Percentiles rank a stretch among this genome's conserved stretches.
phyloP scores from a whole-genome alignment of 2,113 vertebrate species.

The Peromyscus polionotus region DNA sequence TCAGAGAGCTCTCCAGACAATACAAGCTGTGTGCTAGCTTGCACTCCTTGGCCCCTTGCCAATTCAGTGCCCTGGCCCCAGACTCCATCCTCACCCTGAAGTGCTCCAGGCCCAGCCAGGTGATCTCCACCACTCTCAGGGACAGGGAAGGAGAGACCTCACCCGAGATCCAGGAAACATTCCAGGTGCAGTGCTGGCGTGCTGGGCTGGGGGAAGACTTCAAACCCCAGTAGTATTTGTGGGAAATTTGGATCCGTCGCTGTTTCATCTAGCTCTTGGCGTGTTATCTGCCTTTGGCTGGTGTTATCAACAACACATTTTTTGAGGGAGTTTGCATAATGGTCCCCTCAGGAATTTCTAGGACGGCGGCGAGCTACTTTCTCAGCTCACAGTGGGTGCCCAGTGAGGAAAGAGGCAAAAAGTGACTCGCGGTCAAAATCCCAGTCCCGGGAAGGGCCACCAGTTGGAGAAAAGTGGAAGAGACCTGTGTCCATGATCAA shows the following conservation, averaged over 20 bases:
- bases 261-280: slow-evolving; percentile 67
- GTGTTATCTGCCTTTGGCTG: slow-evolving; percentile 77
- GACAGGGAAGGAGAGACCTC: not conserved
- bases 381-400: not conserved
- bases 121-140: slow-evolving; percentile 10
- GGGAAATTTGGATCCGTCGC: slow-evolving; percentile 80
- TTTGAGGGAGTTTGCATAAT: slow-evolving; percentile 79
- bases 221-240: slow-evolving; percentile 76
- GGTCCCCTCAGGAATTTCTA: slow-evolving; percentile 48
- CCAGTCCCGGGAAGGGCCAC: not conserved
- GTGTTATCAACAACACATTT: slow-evolving; percentile 82
- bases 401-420: not conserved
- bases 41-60: not conserved
- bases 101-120: not conserved
- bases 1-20: slow-evolving; percentile 7
- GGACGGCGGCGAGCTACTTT: slow-evolving; percentile 61
- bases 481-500: no score
- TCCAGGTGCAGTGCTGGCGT: slow-evolving; percentile 65
- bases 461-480: not conserved
- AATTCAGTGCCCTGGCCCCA: not conserved
- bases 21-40: not conserved
- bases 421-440: no score
- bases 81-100: not conserved
- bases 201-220: slow-evolving; percentile 65
- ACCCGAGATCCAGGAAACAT: not conserved